Evolutionary conservation across 1,140 invertebrate species (phyloP), one percentile per base, ranked within the genome.

Genomic region (Probaryconus sp.): DNA sequence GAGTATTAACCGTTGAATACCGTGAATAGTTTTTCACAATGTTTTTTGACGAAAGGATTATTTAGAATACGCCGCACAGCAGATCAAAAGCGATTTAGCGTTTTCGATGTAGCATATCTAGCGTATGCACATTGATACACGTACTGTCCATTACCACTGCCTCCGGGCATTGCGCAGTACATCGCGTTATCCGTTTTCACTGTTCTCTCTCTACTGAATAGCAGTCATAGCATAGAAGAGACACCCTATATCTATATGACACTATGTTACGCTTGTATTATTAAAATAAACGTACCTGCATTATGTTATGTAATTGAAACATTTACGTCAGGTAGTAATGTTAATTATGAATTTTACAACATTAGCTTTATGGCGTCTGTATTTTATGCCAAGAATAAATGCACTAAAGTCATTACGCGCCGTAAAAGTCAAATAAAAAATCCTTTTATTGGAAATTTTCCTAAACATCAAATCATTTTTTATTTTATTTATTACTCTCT

Each of bases 121-220:
- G 56, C 68, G 68, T 48, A 48, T 71, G 68, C 68, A 71, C 68
- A 71, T 71, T 63, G 68, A 63, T 71, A 71, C 68, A 71, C 58
- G 68, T 61, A 63, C 68, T 63, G 68, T 71, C 68, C 68, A 70
- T 70, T 70, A 70, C 48, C 33, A 56, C 18, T 30, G 38, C 26
- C 55, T 45, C 24, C 14, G 47, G 65, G 53, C 53, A 58, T 35
- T 51, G 64, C 53, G 20, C 53, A 58, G 43, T 43, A 55, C 65
- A 69, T 9, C 40, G 24, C 37, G 55, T 69, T 69, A 69, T 53
- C 65, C 65, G 38, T 61, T 69, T 53, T 10, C 50, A 50, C 7
- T 55, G 38, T n/a, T n/a, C n/a, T n/a, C n/a, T n/a, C 55, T 17
- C 48, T 20, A 17, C 40, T 61, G 56, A 55, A 55, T 60, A 42